phyloP scores from a whole-genome alignment of 2,888 invertebrate genomes.

The Falcaria lacertinaria region DNA sequence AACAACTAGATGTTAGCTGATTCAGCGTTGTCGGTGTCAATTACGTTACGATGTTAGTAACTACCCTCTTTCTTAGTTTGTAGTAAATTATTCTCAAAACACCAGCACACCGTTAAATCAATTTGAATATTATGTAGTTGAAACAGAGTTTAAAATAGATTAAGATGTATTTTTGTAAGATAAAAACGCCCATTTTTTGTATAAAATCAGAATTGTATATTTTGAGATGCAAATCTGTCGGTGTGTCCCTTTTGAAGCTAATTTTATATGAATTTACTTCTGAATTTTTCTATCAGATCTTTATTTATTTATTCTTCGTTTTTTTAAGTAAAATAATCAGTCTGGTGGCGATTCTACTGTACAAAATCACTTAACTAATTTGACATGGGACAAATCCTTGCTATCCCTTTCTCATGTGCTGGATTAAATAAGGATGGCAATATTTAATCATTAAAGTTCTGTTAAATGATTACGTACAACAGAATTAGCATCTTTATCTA shows the following conservation, averaged over 20 bases:
- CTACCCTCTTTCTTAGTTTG: neutral
- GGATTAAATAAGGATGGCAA: too few species aligned
- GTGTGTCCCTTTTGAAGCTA: neutral
- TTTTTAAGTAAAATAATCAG: too few species aligned
- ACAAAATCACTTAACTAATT: too few species aligned
- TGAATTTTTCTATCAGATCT: neutral
- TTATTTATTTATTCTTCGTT: too few species aligned
- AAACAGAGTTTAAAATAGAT: neutral
- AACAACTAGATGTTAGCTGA: slow-evolving; percentile 62
- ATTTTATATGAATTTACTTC: neutral
- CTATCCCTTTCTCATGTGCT: too few species aligned
- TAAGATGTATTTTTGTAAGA: neutral
- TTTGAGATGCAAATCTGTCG: neutral
- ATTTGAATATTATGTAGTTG: neutral
- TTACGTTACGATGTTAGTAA: slow-evolving; percentile 36
- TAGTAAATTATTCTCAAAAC: neutral
- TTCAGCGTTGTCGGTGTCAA: slow-evolving; percentile 62
- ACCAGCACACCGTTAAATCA: neutral
- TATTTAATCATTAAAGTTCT: too few species aligned
- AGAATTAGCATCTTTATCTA: too few species aligned
- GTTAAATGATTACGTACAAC: too few species aligned
- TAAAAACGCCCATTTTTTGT: neutral
- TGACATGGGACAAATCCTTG: too few species aligned
- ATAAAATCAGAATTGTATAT: neutral
- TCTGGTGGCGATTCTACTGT: too few species aligned